Conservation (phyloP, 2,888 invertebrate species). For the Rhaphigaster nebulosa region DNA sequence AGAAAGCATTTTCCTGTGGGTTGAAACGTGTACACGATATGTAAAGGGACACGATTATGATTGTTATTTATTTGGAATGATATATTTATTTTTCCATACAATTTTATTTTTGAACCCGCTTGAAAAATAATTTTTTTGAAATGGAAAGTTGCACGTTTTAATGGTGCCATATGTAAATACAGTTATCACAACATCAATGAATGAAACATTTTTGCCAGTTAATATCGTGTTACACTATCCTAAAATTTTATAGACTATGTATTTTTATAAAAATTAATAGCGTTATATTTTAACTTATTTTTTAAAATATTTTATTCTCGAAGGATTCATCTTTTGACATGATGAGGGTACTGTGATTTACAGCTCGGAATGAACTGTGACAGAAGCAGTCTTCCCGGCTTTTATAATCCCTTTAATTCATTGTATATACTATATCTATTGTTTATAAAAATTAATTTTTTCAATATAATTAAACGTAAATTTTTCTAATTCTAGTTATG, state of each 20-base stretch:
- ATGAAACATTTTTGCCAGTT: background rate
- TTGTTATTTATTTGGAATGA: slow-evolving; percentile 44
- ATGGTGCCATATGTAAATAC: slow-evolving; percentile 52
- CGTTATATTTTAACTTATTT: slow-evolving; percentile 55
- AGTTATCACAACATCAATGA: slow-evolving; percentile 12
- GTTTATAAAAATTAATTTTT: slow-evolving; percentile 55
- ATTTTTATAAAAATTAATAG: slow-evolving; percentile 56
- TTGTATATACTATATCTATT: slow-evolving; percentile 52
- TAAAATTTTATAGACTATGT: slow-evolving; percentile 55
- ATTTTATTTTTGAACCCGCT: slow-evolving; percentile 16
- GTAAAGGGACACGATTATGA: slow-evolving; percentile 3
- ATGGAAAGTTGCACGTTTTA: slow-evolving; percentile 32
- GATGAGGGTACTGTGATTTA: slow-evolving; percentile 56
- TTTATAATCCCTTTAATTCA: slow-evolving; percentile 51
- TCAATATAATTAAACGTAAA: slow-evolving; percentile 41
- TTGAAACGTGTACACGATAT: slow-evolving; percentile 52
- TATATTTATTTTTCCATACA: slow-evolving; percentile 53
- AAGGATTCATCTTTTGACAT: slow-evolving; percentile 36
- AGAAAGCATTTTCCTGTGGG: slow-evolving; percentile 52
- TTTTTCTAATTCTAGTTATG: slow-evolving; percentile 44
- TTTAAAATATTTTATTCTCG: slow-evolving; percentile 54
- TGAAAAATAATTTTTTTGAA: slow-evolving; percentile 7
- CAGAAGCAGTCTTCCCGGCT: slow-evolving; percentile 51
- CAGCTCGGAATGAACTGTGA: slow-evolving; percentile 56
- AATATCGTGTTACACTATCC: slow-evolving; percentile 58